phyloP scores from a whole-genome alignment of 1,140 invertebrate genomes.

The Saxidomus purpurata region DNA sequence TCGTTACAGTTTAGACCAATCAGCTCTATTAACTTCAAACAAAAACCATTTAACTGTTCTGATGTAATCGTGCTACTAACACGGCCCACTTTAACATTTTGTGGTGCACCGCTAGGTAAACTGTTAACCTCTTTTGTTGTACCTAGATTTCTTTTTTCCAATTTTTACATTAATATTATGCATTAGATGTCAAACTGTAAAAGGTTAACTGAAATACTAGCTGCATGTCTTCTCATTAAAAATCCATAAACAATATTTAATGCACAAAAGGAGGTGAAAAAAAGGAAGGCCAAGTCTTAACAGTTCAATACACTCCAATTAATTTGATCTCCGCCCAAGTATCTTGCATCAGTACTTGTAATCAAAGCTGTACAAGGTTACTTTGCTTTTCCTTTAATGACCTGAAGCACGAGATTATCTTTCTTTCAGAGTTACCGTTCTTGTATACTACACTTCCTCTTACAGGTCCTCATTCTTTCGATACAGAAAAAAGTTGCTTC shows the following conservation, averaged over 20 bases:
- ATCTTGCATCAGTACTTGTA: background rate
- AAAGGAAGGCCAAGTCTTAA: constrained; percentile 18
- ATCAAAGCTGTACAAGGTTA: background rate
- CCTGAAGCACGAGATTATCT: too few species aligned
- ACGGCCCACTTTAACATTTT: background rate
- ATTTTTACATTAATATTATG: constrained; percentile 43
- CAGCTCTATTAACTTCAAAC: background rate
- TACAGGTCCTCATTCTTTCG: too few species aligned
- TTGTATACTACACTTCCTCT: too few species aligned
- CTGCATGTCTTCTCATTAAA: constrained; percentile 39
- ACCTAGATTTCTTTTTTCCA: background rate
- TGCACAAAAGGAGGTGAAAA: constrained; percentile 16
- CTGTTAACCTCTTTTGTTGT: background rate
- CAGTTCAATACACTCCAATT: background rate
- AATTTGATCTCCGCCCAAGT: background rate
- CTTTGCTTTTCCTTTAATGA: too few species aligned
- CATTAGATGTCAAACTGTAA: constrained; percentile 13
- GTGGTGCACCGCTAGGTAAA: background rate
- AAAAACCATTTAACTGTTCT: background rate
- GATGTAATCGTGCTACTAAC: background rate
- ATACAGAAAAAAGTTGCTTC: too few species aligned
- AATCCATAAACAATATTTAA: constrained; percentile 34
- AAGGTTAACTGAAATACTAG: constrained; percentile 19
- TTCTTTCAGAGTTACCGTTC: too few species aligned
- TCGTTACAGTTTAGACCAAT: background rate